Evolutionary conservation across 2,113 vertebrate species (phyloP), one percentile per base, ranked within the genome.

Genomic region (Micronycteris hirsuta): DNA sequence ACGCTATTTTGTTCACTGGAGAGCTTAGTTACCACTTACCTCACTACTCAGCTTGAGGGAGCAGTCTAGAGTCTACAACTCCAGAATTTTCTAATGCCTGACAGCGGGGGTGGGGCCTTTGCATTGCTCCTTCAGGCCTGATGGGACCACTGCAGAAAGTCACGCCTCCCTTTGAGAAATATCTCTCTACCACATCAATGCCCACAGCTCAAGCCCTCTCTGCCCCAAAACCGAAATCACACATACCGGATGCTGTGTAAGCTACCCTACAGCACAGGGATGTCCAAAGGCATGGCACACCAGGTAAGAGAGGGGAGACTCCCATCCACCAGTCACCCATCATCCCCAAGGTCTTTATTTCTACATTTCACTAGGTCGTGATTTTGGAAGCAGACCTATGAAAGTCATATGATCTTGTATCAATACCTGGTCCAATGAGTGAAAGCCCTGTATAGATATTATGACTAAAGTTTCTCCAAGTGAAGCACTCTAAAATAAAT

Each of bases 391-490:
- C 82, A 41, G 5, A 5, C 28, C 26, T n/a, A 2, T 91, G 38
- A 95, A 95, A 81, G 87, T 92, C 33, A 67, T 6, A 38, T 78
- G 47, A 68, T 81, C 58, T 89, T 77, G 9, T 17, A 68, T 45
- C 28, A 70, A 31, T 20, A 85, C 52, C 49, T 67, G 43, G 65
- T 86, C 70, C 82, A 67, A 94, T 41, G 52, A 80, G 16, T 11
- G 3, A 85, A 36, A 52, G 0, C 24, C 11, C 3, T 47, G 16
- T 36, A 41, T 24, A 81, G 15, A 70, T 89, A 84, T 91, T 68
- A 78, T 49, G 38, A 85, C 19, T 82, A 61, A 89, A 93, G 58
- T 77, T 76, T 84, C 47, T 92, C 68, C 61, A 86, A n/a, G 15
- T 85, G 33, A 85, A 45, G 58, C 16, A 2, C 56, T 86, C 24